Conservation (phyloP, 2,888 invertebrate genomes). For the Parelbella ahira region DNA sequence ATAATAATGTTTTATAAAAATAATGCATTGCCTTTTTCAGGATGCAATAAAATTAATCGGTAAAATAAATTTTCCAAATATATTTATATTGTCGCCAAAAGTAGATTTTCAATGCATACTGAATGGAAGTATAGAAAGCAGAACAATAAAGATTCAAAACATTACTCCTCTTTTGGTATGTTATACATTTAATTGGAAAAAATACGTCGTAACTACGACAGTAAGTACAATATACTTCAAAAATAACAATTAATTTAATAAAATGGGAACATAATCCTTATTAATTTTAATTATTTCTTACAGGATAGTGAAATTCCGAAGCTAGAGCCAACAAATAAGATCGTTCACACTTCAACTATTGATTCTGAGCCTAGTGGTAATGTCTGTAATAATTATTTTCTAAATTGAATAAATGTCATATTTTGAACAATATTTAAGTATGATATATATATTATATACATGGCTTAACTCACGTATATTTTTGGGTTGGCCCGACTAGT, state of each 20-base stretch:
- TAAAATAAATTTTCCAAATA: slow-evolving; percentile 85
- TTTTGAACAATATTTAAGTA: too few species aligned
- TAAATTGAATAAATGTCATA: too few species aligned
- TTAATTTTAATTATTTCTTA: not conserved
- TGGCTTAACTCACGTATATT: too few species aligned
- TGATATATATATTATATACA: too few species aligned
- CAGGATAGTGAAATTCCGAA: slow-evolving; percentile 1
- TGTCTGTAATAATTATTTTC: too few species aligned
- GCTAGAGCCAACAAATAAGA: not conserved
- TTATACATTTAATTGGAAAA: slow-evolving; percentile 63
- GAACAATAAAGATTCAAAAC: slow-evolving; percentile 65
- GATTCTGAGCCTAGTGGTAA: slow-evolving; percentile 38
- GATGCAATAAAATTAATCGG: slow-evolving; percentile 82
- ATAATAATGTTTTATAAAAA: too few species aligned
- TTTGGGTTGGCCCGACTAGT: too few species aligned
- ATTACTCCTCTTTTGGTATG: slow-evolving; percentile 62
- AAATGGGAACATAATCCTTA: not conserved
- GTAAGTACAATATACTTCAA: slow-evolving; percentile 3
- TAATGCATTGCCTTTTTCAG: slow-evolving; percentile 50
- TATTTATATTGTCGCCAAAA: slow-evolving; percentile 75
- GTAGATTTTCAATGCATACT: slow-evolving; percentile 83
- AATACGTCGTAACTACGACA: slow-evolving; percentile 42
- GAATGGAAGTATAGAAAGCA: slow-evolving; percentile 60
- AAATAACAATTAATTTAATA: not conserved
- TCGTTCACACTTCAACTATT: slow-evolving; percentile 30